Base-by-base conservation (phyloP, 2,113 vertebrate genomes). In the Malurus elegans region DNA sequence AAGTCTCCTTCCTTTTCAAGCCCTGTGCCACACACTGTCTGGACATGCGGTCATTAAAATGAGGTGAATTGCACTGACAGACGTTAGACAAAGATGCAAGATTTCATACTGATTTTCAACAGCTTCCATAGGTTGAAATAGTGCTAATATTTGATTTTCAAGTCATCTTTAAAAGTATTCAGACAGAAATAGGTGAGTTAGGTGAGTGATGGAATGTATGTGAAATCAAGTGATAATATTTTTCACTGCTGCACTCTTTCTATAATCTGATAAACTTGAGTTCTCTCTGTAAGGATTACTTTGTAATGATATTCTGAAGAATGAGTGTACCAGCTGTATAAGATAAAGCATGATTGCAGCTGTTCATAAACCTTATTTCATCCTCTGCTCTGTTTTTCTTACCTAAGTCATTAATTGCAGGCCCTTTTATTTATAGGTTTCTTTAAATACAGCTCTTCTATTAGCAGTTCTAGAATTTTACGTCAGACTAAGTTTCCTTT, bases 161-260 rank as follows among this genome's bases (percentile, higher is more conserved):
- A 75, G 38, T 76, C 34, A 50, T 54, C 45, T 87, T 79, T 72
- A 50, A 31, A 70, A 73, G 44, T 14, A 58, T 79, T 72, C 28
- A 26, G 23, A 51, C 29, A 65, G 11, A n/a, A 91, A 36, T 58
- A 54, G 10, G 38, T 38, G 38, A 16, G 10, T 76, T 69, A 65
- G 10, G n/a, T 36, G 31, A 86, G 29, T 28, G 42, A 80, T 0
- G 1, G 65, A 95, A 45, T 21, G 8, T 18, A 31, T 5, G 26
- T 53, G 61, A 83, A 89, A 85, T 75, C n/a, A 70, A 91, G 48
- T 2, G 12, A 66, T 50, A 84, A 12, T 79, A 42, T 84, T 94
- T 92, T 58, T 79, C 31, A 44, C 17, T 74, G 36, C n/a, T 82
- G 18, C 5, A 31, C 12, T 16, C 17, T 74, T 88, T 56, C 48